These are phyloP conservation scores for Mormyrus hasselquistii DNA, from an alignment of 2,797 vertebrate genomes.

Conservation along the genomic window DNA sequence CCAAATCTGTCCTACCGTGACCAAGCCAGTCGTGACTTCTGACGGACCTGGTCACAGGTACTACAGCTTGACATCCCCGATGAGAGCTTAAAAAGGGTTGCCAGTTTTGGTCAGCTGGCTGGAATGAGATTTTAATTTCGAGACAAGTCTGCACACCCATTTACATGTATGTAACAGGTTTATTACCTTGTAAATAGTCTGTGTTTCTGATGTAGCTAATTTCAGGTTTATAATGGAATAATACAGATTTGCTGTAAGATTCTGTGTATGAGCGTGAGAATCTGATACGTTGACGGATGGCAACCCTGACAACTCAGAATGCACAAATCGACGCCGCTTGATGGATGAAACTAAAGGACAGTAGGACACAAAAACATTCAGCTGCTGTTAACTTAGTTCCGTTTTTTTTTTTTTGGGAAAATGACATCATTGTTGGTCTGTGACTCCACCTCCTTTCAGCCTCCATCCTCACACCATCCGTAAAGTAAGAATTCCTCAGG, in stretches of 20 bases:
- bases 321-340: background rate
- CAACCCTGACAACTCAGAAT: background rate
- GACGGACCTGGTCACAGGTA: background rate
- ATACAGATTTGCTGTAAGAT: background rate
- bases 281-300: background rate
- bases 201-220: background rate
- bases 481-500: background rate
- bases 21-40: background rate
- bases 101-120: background rate
- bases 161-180: background rate
- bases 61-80: background rate
- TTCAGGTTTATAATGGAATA: background rate
- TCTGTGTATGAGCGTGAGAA: background rate
- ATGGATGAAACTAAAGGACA: background rate
- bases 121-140: background rate
- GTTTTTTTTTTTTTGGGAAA: background rate
- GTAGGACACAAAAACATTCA: background rate
- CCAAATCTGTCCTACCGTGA: background rate
- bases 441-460: background rate
- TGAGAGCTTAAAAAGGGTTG: background rate
- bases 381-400: background rate
- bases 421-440: background rate
- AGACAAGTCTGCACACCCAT: background rate
- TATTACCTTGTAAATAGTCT: background rate
- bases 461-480: background rate